Base-by-base conservation (phyloP, 2,888 invertebrate genomes). In the Rhagonycha fulva region DNA sequence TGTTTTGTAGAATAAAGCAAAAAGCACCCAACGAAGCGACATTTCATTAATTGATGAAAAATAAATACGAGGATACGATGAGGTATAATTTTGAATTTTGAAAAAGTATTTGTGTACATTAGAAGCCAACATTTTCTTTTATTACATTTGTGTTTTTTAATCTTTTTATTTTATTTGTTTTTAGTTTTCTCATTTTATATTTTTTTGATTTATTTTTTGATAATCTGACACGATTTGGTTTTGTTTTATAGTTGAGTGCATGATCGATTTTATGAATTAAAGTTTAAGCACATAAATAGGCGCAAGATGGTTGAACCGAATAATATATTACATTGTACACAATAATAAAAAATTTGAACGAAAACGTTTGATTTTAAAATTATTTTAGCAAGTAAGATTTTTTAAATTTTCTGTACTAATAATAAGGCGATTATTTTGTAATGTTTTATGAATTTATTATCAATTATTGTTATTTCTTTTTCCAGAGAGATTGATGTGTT, bases 401-500 rank as follows among this genome's bases (percentile, higher is more conserved):
- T 47, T 47, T 7, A 47, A 47, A 47, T n/a, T n/a, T 47, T 47
- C 12, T 47, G 47, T 47, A 19, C 19, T 19, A 32, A 10, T 30
- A 32, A 47, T 47, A 47, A 47, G 47, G 47, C 47, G 47, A 47
- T 47, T 47, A 47, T 47, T 47, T 47, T 47, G 47, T 47, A 47
- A 47, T 47, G 47, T n/a, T 47, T 47, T 47, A 47, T 28, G 28
- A 26, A 26, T 26, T 26, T 7, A 28, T 28, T 28, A 28, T 47
- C 7, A 47, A 47, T n/a, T n/a, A 5, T 47, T 47, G 47, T 47
- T 47, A 47, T 47, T 47, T 47, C 47, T 47, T 47, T 47, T 47
- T 47, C 47, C 47, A 47, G n/a, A 47, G n/a, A 47, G 47, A 68
- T 28, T 68, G 68, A 68, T 68, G 68, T 68, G 47, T 68, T 30